phyloP scores from a whole-genome alignment of 2,888 invertebrate genomes.

The Meiosimyza decipiens region DNA sequence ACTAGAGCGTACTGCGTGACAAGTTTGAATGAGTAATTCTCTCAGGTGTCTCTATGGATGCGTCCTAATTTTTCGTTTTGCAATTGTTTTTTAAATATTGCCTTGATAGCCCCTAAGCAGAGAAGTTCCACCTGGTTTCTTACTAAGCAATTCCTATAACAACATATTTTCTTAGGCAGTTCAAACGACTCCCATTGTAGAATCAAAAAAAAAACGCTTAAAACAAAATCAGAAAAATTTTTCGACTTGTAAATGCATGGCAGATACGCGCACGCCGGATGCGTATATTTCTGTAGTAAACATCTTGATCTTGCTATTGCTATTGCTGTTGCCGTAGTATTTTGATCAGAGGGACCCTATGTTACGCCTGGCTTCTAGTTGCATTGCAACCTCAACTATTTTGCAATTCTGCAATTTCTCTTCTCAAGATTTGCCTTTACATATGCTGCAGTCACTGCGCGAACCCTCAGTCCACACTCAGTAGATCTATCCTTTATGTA shows the following conservation, averaged over 20 bases:
- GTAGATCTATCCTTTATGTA: no score
- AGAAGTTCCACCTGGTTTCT: no score
- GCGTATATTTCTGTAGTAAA: conserved; percentile 29
- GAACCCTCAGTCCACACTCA: neutral
- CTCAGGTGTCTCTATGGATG: no score
- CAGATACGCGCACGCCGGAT: conserved; percentile 32
- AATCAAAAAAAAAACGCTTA: no score
- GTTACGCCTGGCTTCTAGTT: conserved; percentile 17
- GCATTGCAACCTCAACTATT: conserved; percentile 14
- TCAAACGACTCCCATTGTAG: no score
- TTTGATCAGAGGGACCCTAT: conserved; percentile 20
- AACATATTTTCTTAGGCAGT: no score
- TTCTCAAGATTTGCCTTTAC: conserved; percentile 18
- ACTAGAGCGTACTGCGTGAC: no score
- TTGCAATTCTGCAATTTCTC: conserved; percentile 23
- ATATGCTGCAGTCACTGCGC: conserved; percentile 6
- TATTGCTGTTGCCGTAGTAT: conserved; percentile 25
- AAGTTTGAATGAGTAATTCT: no score
- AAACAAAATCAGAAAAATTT: conserved; percentile 25
- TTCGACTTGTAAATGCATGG: conserved; percentile 35
- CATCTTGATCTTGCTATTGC: conserved; percentile 28
- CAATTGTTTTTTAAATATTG: no score
- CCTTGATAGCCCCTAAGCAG: no score
- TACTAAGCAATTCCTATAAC: no score
- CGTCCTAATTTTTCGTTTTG: no score